Percentiles rank a stretch among this genome's conserved stretches.
Evolutionary conservation across 2,888 invertebrate species (phyloP).

Genomic region (Podabrus alpinus): DNA sequence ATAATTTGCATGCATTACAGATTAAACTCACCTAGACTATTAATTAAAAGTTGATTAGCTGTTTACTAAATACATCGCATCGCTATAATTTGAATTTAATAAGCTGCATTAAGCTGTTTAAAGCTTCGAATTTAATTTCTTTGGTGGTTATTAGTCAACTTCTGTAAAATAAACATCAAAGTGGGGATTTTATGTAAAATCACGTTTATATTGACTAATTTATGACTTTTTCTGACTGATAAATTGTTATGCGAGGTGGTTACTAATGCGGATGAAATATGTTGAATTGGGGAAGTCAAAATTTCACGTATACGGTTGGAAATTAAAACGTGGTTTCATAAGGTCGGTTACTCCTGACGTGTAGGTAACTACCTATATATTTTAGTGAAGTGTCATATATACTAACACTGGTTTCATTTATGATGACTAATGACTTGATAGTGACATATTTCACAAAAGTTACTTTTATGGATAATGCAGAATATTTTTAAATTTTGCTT

Average conservation of each 20-base stretch:
- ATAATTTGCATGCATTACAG: background rate
- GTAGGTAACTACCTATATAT: background rate
- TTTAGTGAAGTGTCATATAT: background rate
- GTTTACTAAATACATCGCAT: too few species aligned
- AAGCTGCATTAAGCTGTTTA: background rate
- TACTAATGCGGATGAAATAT: background rate
- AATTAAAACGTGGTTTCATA: background rate
- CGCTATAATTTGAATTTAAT: background rate
- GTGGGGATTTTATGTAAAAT: background rate
- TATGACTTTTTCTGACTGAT: background rate
- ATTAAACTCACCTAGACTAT: background rate
- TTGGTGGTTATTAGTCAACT: background rate
- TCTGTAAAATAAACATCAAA: background rate
- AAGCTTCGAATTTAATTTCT: background rate
- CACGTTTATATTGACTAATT: background rate
- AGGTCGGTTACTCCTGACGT: background rate
- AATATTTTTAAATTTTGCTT: background rate
- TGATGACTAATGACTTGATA: background rate
- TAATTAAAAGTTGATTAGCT: background rate
- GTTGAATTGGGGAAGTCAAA: background rate
- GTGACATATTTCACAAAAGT: background rate
- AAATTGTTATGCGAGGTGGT: background rate
- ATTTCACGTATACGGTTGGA: background rate
- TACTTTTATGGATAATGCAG: background rate
- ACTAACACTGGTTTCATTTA: background rate